Base-by-base conservation (phyloP, 2,888 invertebrate genomes). In the Chironomus riparius region DNA sequence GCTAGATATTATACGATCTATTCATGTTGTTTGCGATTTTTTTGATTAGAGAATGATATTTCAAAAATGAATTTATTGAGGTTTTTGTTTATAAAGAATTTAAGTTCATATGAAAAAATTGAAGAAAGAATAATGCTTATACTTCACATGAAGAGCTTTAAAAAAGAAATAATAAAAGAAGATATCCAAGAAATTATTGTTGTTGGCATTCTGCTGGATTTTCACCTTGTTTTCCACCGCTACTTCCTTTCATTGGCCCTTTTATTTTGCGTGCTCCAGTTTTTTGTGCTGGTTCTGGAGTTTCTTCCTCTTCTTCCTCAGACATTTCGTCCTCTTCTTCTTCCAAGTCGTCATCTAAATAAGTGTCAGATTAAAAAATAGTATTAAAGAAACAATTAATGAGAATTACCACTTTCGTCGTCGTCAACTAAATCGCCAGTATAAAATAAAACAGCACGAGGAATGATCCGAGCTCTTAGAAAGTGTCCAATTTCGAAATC, bases 401-500 rank as follows among this genome's bases (percentile, higher is more conserved):
- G 3, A 3, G 22, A 24, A 24, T 24, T 71, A 71, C 92, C 90
- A 76, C 91, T 90, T 68, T 91, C 92, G 77, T 93, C 93, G 77
- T 93, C 93, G 80, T 92, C 92, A 71, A 92, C 87, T 47, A 88
- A 89, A 84, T 93, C 93, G 81, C 99, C 99, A 77, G 98, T 99
- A 86, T 91, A 99, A 82, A 95, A 97, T 70, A 99, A 89, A 75
- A 98, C 94, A 77, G 98, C 98, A 82, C 95, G 91, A n/a, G 98
- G 97, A 78, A 99, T 92, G 79, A 99, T 92, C 79, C 97, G 90
- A 85, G 99, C 98, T 80, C 97, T 91, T 82, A 99, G 92, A 85
- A 97, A 96, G 86, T 99, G 98, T 3, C 99, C 99, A 83, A 99
- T 94, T 87, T 99, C 98, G 85, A 97, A 99, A 86, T 99, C 99